Evolutionary conservation across 2,888 invertebrate species (phyloP).

Genomic region (Diaperis boleti): DNA sequence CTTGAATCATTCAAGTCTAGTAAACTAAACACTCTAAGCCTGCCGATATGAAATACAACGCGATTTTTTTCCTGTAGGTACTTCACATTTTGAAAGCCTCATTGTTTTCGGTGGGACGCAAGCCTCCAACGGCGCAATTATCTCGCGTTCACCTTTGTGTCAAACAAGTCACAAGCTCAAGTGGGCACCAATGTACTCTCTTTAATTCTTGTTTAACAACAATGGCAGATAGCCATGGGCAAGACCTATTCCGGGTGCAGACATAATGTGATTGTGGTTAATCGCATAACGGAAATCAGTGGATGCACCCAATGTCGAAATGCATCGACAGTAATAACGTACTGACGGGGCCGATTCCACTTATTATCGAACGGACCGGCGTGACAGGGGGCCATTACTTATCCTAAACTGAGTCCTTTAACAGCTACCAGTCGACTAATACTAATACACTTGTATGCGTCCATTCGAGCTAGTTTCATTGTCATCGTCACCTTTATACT

Average conservation of each 20-base stretch:
- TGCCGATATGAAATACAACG: no score
- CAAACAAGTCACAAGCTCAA: conserved; percentile 44
- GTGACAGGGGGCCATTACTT: conserved; percentile 64
- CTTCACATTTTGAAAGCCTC: no score
- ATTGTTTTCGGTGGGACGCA: no score
- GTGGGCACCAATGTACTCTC: conserved; percentile 42
- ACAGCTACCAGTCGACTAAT: conserved; percentile 56
- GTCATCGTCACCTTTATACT: conserved; percentile 39
- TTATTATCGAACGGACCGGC: conserved; percentile 56
- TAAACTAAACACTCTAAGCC: no score
- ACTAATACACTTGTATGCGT: conserved; percentile 62
- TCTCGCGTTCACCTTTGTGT: conserved; percentile 21
- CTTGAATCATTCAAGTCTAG: no score
- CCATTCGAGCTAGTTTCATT: conserved; percentile 51
- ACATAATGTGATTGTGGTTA: conserved; percentile 66
- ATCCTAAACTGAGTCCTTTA: conserved; percentile 66
- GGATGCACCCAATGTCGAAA: conserved; percentile 64
- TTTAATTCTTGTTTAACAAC: conserved; percentile 58
- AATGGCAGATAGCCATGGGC: conserved; percentile 50
- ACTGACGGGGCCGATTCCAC: conserved; percentile 54
- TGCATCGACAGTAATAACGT: conserved; percentile 60
- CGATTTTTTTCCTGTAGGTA: no score
- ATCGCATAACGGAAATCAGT: conserved; percentile 65
- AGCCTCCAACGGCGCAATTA: no score
- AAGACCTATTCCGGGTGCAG: conserved; percentile 52